Evolutionary conservation across 2,888 invertebrate species (phyloP), one percentile per base, ranked within the genome.

Genomic region (Hofmannophila pseudospretella): DNA sequence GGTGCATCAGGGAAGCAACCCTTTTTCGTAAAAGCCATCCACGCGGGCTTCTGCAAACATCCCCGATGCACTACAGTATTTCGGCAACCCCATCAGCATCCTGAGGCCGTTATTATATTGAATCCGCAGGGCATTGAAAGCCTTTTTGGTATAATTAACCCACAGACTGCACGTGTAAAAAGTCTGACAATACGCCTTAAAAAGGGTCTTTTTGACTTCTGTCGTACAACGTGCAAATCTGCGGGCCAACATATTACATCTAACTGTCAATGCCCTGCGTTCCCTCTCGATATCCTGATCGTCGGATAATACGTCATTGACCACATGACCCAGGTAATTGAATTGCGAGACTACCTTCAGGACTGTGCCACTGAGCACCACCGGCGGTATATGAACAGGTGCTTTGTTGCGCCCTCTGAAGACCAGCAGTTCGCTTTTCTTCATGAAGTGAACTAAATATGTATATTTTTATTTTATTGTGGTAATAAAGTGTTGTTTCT

Each of bases 41-140:
- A 13, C 13, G 3, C 13, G 14, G 2, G 29, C 29, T 5, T 13
- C 7, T 7, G 2, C 29, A 14, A n/a, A 16, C 13, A 38, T 25
- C 2, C 26, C 22, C 1, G 44, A 44, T 2, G 36, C 41, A 16
- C 34, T 42, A 23, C 42, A 44, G 29, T 11, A 30, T 1, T 39
- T 34, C 7, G 38, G 42, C 34, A 38, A 35, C 34, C 38, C 33
- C 34, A 16, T 9, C 12, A 20, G 7, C 34, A 9, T 7, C 19
- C 42, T 40, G 16, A 40, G 34, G 2, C 29, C 32, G 29, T 40
- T 37, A 13, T 35, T 35, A 22, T 38, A 40, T 22, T 39, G 39
- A 12, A 39, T 25, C 1, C 37, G 35, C 10, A 44, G 39, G 4
- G 36, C 37, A 10, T 29, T 38, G 25, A 30, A 31, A 7, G 27